Base-by-base conservation (phyloP, 2,797 vertebrate species). In the Sparus aurata region DNA sequence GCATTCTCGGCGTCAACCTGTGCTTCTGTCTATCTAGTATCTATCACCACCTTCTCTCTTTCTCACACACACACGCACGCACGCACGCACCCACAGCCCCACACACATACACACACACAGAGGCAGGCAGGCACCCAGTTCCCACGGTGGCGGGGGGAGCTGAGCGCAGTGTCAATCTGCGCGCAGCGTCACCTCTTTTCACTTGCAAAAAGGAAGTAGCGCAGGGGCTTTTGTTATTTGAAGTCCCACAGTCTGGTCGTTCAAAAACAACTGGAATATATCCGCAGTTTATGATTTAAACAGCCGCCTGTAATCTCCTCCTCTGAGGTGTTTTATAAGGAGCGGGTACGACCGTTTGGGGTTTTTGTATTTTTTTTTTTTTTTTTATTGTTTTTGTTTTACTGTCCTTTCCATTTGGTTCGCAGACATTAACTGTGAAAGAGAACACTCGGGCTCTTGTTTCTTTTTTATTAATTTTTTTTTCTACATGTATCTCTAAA, bases 151-250 rank as follows among this genome's bases (percentile, higher is more conserved):
- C 72, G 68, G 85, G 84, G 84, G 87, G 73, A 79, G 87, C 88
- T 69, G 90, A 91, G 86, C 86, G 70, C 92, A 85, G 86, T 88
- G 93, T 93, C 94, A 93, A 90, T 92, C 92, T 73, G 89, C 84
- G 83, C 92, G 65, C 86, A 89, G 92, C 92, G 88, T 94, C 93
- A 94, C 92, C 85, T 94, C 93, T 93, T 93, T 94, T 93, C 92
- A 94, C 88, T 91, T 89, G 90, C 93, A 91, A 90, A 93, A 85
- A 94, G 95, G 95, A 96, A 95, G 94, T 94, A 77, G 86, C 82
- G 75, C 88, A 75, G 86, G 72, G 72, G 86, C 93, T 90, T 93
- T 94, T 95, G 94, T 95, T 93, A 91, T 94, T 85, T 93, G 82
- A 93, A 91, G 92, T 93, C 88, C 81, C 88, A 80, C 85, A 77